Conservation (phyloP, 1,140 invertebrate genomes). For the Hormaphis cornu region DNA sequence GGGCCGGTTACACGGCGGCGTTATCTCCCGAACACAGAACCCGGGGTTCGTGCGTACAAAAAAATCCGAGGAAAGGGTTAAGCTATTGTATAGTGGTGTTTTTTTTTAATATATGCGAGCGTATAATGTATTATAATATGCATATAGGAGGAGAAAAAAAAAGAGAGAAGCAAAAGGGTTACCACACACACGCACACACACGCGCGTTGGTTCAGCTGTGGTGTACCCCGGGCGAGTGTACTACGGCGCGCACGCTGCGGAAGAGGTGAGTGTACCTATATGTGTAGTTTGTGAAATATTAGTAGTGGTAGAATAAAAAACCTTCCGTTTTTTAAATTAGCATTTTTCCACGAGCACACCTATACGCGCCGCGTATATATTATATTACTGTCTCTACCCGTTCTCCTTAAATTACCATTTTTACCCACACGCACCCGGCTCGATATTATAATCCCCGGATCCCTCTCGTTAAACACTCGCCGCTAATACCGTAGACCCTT, state of each 20-base stretch:
- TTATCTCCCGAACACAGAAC: too few species aligned
- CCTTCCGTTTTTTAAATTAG: constrained; percentile 27
- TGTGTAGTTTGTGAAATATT: too few species aligned
- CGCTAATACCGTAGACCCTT: neutral
- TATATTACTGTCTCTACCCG: constrained; percentile 4
- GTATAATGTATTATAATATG: constrained; percentile 27
- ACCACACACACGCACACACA: too few species aligned
- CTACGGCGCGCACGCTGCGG: neutral
- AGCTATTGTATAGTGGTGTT: too few species aligned
- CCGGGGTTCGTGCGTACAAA: too few species aligned
- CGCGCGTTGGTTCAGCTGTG: constrained; percentile 13
- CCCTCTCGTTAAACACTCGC: constrained; percentile 21
- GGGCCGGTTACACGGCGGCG: too few species aligned
- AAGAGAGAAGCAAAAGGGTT: constrained; percentile 13
- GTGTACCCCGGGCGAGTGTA: constrained; percentile 2
- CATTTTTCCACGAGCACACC: constrained; percentile 22
- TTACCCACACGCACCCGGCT: constrained; percentile 23
- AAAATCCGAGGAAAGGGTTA: constrained; percentile 14
- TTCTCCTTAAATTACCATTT: constrained; percentile 29
- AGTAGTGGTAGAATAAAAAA: constrained; percentile 7
- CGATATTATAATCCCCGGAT: constrained; percentile 24
- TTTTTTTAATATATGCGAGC: too few species aligned
- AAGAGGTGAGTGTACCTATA: constrained; percentile 22
- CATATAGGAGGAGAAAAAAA: constrained; percentile 12
- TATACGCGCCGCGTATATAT: neutral